These are phyloP conservation scores for Sinocyclocheilus anophthalmus DNA, from an alignment of 2,113 vertebrate species.

Conservation along the genomic window DNA sequence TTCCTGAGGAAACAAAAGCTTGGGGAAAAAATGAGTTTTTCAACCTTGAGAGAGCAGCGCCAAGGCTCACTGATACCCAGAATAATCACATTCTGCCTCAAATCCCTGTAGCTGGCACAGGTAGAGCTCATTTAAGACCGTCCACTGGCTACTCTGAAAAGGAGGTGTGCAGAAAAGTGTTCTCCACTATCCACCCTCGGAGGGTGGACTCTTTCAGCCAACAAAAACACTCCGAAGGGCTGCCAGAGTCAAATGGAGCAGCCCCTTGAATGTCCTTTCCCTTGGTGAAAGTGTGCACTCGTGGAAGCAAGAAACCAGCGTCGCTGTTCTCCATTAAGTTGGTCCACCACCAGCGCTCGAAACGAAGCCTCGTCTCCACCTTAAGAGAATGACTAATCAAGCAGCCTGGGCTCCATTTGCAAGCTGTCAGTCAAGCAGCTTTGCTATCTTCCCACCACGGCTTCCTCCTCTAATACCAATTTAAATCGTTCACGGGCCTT, in stretches of 20 bases:
- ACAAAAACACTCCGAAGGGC: slow-evolving; percentile 44
- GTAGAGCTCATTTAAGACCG: slow-evolving; percentile 62
- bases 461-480: slow-evolving; percentile 99
- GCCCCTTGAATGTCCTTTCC: slow-evolving; percentile 43
- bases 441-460: slow-evolving; percentile 85
- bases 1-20: slow-evolving; percentile 75
- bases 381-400: slow-evolving; percentile 93
- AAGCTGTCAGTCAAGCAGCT: slow-evolving; percentile 91
- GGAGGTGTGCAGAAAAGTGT: slow-evolving; percentile 22
- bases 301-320: slow-evolving; percentile 27
- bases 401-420: slow-evolving; percentile 84
- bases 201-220: slow-evolving; percentile 8
- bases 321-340: slow-evolving; percentile 53
- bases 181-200: slow-evolving; percentile 10
- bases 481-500: slow-evolving; percentile 99
- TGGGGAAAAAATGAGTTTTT: slow-evolving; percentile 59
- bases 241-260: slow-evolving; percentile 40
- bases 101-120: slow-evolving; percentile 68
- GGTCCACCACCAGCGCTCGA: slow-evolving; percentile 58
- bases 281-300: slow-evolving; percentile 51
- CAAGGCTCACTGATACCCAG: slow-evolving; percentile 71
- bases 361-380: slow-evolving; percentile 68
- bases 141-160: slow-evolving; percentile 52
- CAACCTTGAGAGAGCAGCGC: slow-evolving; percentile 61
- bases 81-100: slow-evolving; percentile 73